Evolutionary conservation across 2,113 vertebrate species (phyloP), one percentile per base, ranked within the genome.

Genomic region (Micronisus gabar): DNA sequence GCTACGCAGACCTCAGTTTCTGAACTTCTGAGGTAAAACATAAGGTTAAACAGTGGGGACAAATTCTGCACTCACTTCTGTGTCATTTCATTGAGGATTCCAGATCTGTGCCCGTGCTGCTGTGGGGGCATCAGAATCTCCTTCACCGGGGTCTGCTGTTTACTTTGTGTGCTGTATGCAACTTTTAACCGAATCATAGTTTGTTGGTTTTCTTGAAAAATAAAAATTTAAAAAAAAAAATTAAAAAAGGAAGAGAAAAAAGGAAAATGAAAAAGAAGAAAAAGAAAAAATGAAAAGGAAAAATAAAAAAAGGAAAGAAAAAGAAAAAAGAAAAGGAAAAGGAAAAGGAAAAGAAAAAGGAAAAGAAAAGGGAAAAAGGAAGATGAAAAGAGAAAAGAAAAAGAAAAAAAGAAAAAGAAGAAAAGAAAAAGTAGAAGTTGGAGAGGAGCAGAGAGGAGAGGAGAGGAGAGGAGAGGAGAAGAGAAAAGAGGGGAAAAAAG

Each of bases 241-340:
- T 48, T 30, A 13, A 10, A 4, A 25, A 26, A 53, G 27, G 5
- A 4, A 58, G 20, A 65, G 30, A 6, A 22, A n/a, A 6, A 13
- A 5, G 1, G 3, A 22, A 4, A 15, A 43, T 43, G 2, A 11
- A 13, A 27, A 16, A 11, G 4, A 11, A 17, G 8, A 30, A 10
- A 29, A 22, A 15, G 10, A 14, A 23, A 32, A 3, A 11, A 9
- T 7, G 21, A 48, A 22, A 45, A 45, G 18, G 21, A 22, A 48
- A 48, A 48, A 48, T 21, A 47, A 47, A 47, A 47, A 47, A 19
- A n/a, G 9, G 2, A 6, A 21, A 6, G 3, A 1, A 21, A 5
- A 15, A 2, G 2, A 3, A 15, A 22, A 9, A 13, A 7, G 7
- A 3, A 6, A 21, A 6, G 3, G 3, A 21, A 5, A 22, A 1